Evolutionary conservation across 2,113 vertebrate species (phyloP).

Genomic region (Alethe diademata): DNA sequence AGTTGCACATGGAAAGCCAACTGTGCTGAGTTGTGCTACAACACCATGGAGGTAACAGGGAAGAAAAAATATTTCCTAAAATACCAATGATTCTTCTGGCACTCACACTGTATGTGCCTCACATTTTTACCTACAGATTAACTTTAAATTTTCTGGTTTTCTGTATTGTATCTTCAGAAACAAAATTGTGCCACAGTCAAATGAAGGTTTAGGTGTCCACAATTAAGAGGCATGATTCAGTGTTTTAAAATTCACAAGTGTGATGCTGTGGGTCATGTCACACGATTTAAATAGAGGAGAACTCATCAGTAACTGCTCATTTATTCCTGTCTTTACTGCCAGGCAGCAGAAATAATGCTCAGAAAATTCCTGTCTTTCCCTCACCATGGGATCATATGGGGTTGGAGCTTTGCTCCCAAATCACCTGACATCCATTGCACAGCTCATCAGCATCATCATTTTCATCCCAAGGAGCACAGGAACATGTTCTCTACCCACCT

Average conservation of each 20-base stretch:
- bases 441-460: not conserved
- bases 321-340: not conserved
- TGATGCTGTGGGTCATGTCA: not conserved
- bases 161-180: not conserved
- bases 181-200: not conserved
- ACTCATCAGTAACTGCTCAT: not conserved
- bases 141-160: not conserved
- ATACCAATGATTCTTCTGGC: not conserved
- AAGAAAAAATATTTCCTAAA: not conserved
- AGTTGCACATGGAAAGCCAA: not conserved
- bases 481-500: not conserved
- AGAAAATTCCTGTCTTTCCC: not conserved
- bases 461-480: not conserved
- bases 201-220: not conserved
- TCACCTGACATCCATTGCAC: not conserved
- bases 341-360: not conserved
- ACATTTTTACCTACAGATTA: not conserved
- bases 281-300: not conserved
- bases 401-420: not conserved
- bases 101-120: not conserved
- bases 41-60: not conserved
- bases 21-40: not conserved
- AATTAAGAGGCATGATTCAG: not conserved
- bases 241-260: not conserved
- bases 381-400: not conserved